These are phyloP conservation scores for Anseranas semipalmata DNA, from an alignment of 2,113 vertebrate genomes.

Conservation along the genomic window DNA sequence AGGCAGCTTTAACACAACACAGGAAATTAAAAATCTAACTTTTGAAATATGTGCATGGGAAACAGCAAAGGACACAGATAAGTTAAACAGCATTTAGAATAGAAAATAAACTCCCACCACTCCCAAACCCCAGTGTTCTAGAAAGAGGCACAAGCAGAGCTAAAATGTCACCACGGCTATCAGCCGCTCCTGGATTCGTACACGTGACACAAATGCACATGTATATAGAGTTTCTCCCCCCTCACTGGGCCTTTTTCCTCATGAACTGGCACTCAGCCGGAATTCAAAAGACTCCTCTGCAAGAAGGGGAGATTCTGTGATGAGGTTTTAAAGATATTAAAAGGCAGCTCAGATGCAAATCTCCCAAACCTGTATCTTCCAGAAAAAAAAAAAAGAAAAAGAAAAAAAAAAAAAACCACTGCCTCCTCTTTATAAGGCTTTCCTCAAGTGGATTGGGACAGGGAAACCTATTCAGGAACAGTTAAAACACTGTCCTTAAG, in stretches of 20 bases:
- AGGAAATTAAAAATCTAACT: slow-evolving; percentile 66
- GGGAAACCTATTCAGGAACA: neutral
- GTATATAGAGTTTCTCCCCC: neutral
- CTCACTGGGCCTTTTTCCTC: neutral
- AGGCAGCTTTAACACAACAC: slow-evolving; percentile 47
- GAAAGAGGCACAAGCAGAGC: neutral
- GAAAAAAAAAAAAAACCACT: neutral
- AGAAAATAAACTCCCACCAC: slow-evolving; percentile 5
- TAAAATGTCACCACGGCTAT: slow-evolving; percentile 46
- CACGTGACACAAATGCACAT: slow-evolving; percentile 30
- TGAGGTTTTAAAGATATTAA: neutral
- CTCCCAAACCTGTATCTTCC: neutral
- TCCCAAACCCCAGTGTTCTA: neutral
- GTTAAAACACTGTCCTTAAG: neutral
- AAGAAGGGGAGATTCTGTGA: neutral
- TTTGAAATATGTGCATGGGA: neutral
- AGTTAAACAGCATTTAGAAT: neutral
- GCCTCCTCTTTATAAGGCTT: neutral
- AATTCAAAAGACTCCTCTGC: neutral
- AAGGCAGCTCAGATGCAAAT: neutral
- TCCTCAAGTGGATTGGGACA: neutral
- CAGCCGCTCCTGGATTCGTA: neutral
- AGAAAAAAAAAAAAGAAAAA: neutral
- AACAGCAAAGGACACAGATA: neutral
- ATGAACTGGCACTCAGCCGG: neutral